A percentile compares a stretch with the other conserved stretches of the same genome.
Conservation (phyloP, 2,797 vertebrate genomes). For the Typhlichthys eigenmanni region DNA sequence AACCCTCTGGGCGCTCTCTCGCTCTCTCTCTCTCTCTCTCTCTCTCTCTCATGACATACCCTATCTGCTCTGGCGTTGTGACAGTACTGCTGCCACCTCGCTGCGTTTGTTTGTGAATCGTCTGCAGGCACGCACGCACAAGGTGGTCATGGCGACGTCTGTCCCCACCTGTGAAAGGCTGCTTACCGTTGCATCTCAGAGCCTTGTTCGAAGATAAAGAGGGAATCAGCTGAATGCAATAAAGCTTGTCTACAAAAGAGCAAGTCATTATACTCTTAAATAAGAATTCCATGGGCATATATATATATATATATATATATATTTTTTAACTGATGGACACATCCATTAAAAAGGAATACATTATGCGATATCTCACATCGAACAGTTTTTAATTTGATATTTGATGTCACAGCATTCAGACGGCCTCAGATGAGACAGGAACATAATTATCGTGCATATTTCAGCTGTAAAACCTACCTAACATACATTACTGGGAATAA, state of each 20-base stretch:
- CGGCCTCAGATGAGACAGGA: conserved; percentile 51
- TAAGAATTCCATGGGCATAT: conserved; percentile 47
- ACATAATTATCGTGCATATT: conserved; percentile 54
- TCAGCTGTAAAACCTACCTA: conserved; percentile 40
- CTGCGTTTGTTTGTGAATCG: conserved; percentile 24
- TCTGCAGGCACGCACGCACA: conserved; percentile 12
- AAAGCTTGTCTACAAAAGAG: conserved; percentile 13
- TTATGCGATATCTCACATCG: conserved; percentile 58
- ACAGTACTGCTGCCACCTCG: conserved; percentile 39
- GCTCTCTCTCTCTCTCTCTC: no score
- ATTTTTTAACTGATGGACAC: conserved; percentile 64
- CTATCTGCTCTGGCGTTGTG: conserved; percentile 62
- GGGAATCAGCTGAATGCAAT: conserved; percentile 32
- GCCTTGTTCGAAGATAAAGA: conserved; percentile 24
- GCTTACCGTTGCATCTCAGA: conserved; percentile 5
- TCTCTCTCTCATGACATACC: conserved; percentile 68
- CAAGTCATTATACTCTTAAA: conserved; percentile 55
- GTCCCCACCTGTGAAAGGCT: conserved; percentile 3
- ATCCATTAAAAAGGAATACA: conserved; percentile 67
- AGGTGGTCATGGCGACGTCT: neutral
- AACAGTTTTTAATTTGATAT: conserved; percentile 64
- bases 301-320: no score
- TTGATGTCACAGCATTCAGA: conserved; percentile 55
- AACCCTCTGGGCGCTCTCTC: conserved; percentile 57
- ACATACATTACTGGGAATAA: conserved; percentile 56